Base-by-base conservation (phyloP, 1,140 invertebrate genomes). In the Lordiphosa collinella region DNA sequence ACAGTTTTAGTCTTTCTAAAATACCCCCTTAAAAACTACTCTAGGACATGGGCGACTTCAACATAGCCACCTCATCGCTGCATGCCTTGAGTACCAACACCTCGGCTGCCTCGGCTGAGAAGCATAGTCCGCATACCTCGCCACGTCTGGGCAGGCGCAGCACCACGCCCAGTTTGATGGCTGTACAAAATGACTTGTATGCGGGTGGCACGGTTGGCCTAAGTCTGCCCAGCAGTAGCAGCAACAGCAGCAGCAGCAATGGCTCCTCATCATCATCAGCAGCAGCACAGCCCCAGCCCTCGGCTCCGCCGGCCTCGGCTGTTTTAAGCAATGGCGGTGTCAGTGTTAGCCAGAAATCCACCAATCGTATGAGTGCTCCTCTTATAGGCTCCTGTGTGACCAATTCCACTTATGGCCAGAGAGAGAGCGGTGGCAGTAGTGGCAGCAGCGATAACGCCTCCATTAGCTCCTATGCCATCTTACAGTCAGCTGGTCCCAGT, bases 11-110 rank as follows among this genome's bases (percentile, higher is more conserved):
- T 10, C 13, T 48, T 29, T 6, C 18, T 44, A 37, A 8, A 8
- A 44, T 22, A 18, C 25, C 31, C 13, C 13, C 12, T 18, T 12
- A 3, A 53, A n/a, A 4, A 22, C 14, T 4, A 37, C 10, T 1
- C 5, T 80, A 92, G 91, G 91, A 92, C 48, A 91, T 90, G 86
- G 89, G 90, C 12, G 91, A 92, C 66, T 92, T 92, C 87, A 92
- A 92, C 78, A 91, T 91, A 34, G 91, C 91, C 4, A 92, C 91
- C n/a, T 91, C 91, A 7, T 91, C 91, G 12, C 90, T 92, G 50
- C 91, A 91, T 58, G 91, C 90, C 1, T 73, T 92, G 2, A 90
- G 91, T 68, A 84, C 78, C 41, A 76, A 86, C 34, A 76, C 86
- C 22, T 51, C 85, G 2, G 63, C 68, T 46, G 29, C 73, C 6